phyloP scores from a whole-genome alignment of 2,888 invertebrate genomes.

The Phortica magna region DNA sequence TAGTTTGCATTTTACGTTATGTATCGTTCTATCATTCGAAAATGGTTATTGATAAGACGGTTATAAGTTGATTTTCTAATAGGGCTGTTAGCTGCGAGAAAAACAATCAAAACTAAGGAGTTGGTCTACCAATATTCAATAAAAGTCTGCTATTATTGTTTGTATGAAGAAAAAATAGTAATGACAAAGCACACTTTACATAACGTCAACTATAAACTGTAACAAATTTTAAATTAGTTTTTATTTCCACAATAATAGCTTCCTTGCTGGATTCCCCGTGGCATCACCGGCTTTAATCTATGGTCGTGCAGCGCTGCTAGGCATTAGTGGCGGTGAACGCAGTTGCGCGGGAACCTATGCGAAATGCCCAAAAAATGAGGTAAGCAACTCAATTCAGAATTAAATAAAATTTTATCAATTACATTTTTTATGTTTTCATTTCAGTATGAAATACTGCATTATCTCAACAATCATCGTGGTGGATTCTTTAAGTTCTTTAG shows the following conservation, averaged over 20 bases:
- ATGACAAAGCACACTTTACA: too few species aligned
- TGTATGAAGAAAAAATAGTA: too few species aligned
- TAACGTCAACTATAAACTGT: too few species aligned
- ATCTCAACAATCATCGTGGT: constrained; percentile 91
- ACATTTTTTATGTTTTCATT: neutral
- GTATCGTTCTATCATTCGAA: constrained; percentile 8
- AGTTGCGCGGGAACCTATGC: constrained; percentile 81
- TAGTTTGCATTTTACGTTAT: constrained; percentile 64
- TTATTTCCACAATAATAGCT: constrained; percentile 38
- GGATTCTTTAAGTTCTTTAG: constrained; percentile 90
- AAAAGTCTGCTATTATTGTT: too few species aligned
- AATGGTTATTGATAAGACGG: constrained; percentile 14
- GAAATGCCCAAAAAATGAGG: constrained; percentile 84
- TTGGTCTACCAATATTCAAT: too few species aligned
- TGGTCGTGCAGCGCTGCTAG: constrained; percentile 87
- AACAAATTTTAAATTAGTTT: neutral
- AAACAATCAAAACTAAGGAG: too few species aligned
- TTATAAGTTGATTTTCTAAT: neutral
- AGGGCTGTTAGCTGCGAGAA: neutral
- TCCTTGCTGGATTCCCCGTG: constrained; percentile 75
- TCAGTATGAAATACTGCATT: constrained; percentile 85
- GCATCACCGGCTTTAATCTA: constrained; percentile 84
- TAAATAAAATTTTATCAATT: constrained; percentile 19
- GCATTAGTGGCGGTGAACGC: constrained; percentile 81
- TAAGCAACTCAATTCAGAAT: constrained; percentile 44